Conservation (phyloP, 2,113 vertebrate species). For the Ahaetulla prasina region DNA sequence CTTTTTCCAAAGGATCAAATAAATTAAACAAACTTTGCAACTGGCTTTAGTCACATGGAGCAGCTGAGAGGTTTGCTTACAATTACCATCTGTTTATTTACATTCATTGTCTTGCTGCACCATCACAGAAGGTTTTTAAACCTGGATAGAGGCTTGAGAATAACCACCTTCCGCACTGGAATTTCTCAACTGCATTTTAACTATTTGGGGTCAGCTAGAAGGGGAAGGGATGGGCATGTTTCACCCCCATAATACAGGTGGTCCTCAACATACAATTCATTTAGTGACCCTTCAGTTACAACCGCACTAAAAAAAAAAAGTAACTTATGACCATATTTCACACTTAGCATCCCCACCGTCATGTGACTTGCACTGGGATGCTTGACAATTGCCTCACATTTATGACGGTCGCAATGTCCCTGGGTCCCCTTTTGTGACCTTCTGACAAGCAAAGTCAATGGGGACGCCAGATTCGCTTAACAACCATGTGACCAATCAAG, state of each 20-base stretch:
- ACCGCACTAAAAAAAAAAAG: not conserved
- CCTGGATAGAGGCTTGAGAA: not conserved
- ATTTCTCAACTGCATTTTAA: not conserved
- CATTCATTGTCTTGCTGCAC: not conserved
- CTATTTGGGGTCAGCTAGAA: not conserved
- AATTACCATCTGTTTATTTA: not conserved
- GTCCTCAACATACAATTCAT: not conserved
- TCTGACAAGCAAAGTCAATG: not conserved
- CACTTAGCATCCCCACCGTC: not conserved
- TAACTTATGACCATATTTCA: not conserved
- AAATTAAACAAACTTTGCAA: not conserved
- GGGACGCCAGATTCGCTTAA: not conserved
- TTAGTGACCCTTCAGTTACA: not conserved
- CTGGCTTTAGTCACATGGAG: not conserved
- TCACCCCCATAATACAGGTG: not conserved
- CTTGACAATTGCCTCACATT: not conserved
- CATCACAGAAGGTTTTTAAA: not conserved
- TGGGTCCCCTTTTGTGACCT: not conserved
- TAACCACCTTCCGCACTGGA: not conserved
- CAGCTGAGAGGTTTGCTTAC: not conserved
- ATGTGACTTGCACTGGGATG: accelerated
- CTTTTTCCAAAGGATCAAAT: not conserved
- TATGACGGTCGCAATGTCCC: not conserved
- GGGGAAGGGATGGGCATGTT: not conserved
- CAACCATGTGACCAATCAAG: not conserved